Conservation (phyloP, 2,113 vertebrate species). For the Lipophrys pholis region DNA sequence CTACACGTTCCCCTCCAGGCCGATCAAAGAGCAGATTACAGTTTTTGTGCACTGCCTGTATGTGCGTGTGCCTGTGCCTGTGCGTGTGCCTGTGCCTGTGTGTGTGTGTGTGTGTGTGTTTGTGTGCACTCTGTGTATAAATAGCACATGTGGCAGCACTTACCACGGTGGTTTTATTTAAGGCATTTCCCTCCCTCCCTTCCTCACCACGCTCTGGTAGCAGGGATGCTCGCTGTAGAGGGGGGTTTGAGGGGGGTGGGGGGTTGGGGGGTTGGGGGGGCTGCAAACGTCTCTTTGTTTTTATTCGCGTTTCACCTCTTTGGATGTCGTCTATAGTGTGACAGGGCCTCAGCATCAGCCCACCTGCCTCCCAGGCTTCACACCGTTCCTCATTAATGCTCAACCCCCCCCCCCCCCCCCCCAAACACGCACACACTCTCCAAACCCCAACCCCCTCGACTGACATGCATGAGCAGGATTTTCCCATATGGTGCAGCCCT, state of each 20-base stretch:
- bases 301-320: slow-evolving; percentile 14
- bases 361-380: slow-evolving; percentile 26
- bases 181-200: slow-evolving; percentile 73
- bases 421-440: too few species aligned
- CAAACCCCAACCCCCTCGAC: slow-evolving; percentile 7
- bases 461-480: slow-evolving; percentile 40
- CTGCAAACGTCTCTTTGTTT: neutral
- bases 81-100: slow-evolving; percentile 28
- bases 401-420: too few species aligned
- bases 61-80: slow-evolving; percentile 35
- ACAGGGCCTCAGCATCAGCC: slow-evolving; percentile 2
- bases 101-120: slow-evolving; percentile 32
- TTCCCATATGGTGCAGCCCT: slow-evolving; percentile 33
- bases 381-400: neutral
- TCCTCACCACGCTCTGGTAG: slow-evolving; percentile 47
- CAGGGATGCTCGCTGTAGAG: slow-evolving; percentile 46
- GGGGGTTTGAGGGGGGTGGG: slow-evolving; percentile 9
- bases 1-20: slow-evolving; percentile 42
- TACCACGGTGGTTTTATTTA: slow-evolving; percentile 70
- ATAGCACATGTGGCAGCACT: slow-evolving; percentile 82
- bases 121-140: slow-evolving; percentile 56
- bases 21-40: slow-evolving; percentile 56
- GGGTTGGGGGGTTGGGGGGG: too few species aligned
- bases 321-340: slow-evolving; percentile 3
- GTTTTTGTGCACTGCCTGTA: slow-evolving; percentile 13